Evolutionary conservation across 1,140 invertebrate genomes (phyloP).

Genomic region (Penaeus indicus): DNA sequence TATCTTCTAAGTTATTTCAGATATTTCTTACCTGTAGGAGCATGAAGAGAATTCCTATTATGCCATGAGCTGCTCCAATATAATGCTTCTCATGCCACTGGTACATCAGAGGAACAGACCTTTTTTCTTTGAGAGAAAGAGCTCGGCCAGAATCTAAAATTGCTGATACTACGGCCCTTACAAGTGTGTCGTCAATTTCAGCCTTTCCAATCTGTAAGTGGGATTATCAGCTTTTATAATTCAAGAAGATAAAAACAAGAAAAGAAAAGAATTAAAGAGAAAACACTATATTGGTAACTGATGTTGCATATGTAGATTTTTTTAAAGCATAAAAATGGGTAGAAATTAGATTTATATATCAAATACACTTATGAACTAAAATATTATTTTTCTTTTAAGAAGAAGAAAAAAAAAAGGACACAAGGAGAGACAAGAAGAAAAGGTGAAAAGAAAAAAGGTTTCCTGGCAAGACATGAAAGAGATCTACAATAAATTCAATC

Average conservation of each 20-base stretch:
- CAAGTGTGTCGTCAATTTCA: slow-evolving; percentile 28
- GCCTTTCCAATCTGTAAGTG: slow-evolving; percentile 32
- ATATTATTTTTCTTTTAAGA: too few relatives aligned
- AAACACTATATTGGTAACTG: too few relatives aligned
- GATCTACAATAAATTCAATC: too few relatives aligned
- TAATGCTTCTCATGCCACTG: slow-evolving; percentile 91
- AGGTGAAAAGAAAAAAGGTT: too few relatives aligned
- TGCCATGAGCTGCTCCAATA: slow-evolving; percentile 89
- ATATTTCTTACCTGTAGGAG: slow-evolving; percentile 78
- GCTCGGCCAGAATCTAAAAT: slow-evolving; percentile 79
- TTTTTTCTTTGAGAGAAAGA: slow-evolving; percentile 72
- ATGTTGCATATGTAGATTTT: too few relatives aligned
- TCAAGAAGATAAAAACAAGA: neutral
- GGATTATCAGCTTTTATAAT: neutral
- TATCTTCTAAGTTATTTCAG: neutral
- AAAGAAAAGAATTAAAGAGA: too few relatives aligned
- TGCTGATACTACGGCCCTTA: slow-evolving; percentile 75
- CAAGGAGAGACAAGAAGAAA: too few relatives aligned
- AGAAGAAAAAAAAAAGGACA: too few relatives aligned
- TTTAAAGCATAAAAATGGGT: too few relatives aligned
- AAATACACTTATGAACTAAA: too few relatives aligned
- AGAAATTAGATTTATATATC: too few relatives aligned
- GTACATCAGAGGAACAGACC: slow-evolving; percentile 80
- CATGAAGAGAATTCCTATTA: slow-evolving; percentile 86
- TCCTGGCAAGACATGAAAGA: too few relatives aligned